phyloP scores from a whole-genome alignment of 2,797 vertebrate genomes.

The Spondyliosoma cantharus region DNA sequence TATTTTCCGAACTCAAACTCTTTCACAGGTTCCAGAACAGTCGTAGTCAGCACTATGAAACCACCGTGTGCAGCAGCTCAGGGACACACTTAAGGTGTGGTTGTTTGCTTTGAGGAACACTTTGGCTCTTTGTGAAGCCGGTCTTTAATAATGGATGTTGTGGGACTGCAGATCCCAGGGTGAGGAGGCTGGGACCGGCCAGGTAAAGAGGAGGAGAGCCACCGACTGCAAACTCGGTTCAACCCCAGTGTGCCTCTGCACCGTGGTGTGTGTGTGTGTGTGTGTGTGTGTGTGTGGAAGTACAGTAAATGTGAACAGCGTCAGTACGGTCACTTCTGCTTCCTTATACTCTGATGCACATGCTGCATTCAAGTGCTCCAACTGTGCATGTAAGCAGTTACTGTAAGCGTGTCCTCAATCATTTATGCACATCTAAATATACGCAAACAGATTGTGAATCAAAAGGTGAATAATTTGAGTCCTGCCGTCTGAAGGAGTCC shows the following conservation, averaged over 20 bases:
- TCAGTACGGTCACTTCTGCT: neutral
- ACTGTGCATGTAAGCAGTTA: conserved; percentile 17
- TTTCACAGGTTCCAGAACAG: conserved; percentile 47
- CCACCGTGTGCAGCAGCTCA: conserved; percentile 44
- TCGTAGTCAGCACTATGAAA: conserved; percentile 65
- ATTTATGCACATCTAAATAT: conserved; percentile 32
- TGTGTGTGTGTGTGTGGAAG: neutral
- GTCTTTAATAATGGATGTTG: conserved; percentile 85
- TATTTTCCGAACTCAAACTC: conserved; percentile 45
- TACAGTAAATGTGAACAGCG: conserved; percentile 31
- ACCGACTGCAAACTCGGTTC: conserved; percentile 42
- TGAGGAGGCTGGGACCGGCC: conserved; percentile 65
- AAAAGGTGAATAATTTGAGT: conserved; percentile 8
- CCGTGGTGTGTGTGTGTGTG: conserved; percentile 5
- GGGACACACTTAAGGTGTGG: conserved; percentile 70
- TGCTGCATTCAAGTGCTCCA: conserved; percentile 22
- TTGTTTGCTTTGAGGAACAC: conserved; percentile 68
- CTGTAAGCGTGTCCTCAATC: conserved; percentile 17
- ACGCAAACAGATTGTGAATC: conserved; percentile 14
- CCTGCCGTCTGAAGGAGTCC: conserved; percentile 38
- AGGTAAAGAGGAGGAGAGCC: conserved; percentile 68
- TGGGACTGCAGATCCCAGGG: conserved; percentile 82
- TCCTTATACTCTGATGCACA: neutral
- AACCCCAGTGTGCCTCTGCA: conserved; percentile 55
- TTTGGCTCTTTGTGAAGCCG: conserved; percentile 76